Conservation (phyloP, 2,797 vertebrate species). For the Uromys caudimaculatus region DNA sequence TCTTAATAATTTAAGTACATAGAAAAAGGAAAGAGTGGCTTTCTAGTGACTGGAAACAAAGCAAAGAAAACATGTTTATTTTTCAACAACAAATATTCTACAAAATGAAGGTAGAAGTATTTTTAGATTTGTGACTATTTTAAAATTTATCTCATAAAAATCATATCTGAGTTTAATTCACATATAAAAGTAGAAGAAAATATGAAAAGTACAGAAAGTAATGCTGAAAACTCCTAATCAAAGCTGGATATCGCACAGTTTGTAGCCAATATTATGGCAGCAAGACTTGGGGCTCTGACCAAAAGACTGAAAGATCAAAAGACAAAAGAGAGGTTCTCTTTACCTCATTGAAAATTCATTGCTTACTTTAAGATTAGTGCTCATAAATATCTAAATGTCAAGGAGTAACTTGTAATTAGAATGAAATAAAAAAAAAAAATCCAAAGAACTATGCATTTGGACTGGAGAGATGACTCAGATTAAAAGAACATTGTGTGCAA, state of each 20-base stretch:
- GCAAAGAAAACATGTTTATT: background rate
- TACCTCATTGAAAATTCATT: background rate
- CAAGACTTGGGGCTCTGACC: background rate
- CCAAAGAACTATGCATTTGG: too few relatives aligned
- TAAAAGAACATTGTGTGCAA: background rate
- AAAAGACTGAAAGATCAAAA: background rate
- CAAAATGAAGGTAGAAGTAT: background rate
- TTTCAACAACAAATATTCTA: background rate
- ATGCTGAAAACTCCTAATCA: background rate
- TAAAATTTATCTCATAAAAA: background rate
- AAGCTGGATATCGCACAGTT: background rate
- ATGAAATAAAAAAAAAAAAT: background rate
- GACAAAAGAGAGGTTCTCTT: background rate
- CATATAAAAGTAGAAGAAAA: background rate
- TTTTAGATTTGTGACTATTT: background rate
- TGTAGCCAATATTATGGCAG: background rate
- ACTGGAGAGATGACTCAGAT: background rate
- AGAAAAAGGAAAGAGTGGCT: background rate
- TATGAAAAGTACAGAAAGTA: background rate
- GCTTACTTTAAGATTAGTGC: background rate
- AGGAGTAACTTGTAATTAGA: background rate
- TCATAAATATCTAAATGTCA: background rate
- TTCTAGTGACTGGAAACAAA: background rate
- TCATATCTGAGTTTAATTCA: background rate
- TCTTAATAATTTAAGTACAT: background rate